Evolutionary conservation across 2,888 invertebrate species (phyloP), one percentile per base, ranked within the genome.

Genomic region (Dryadula phaetusa): DNA sequence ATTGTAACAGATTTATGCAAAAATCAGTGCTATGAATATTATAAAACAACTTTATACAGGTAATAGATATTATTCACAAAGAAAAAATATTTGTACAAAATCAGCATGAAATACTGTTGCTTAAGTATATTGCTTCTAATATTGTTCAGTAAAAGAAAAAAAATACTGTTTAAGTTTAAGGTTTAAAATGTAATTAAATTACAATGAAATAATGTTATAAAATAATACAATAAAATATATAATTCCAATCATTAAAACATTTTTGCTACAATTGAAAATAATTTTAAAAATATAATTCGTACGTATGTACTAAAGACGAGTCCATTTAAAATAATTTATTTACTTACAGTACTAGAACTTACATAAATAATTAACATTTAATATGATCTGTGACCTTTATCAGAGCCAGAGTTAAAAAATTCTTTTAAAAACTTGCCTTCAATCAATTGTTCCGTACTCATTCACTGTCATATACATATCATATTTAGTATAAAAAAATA

Each of bases 331-430:
- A 60, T 60, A 60, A 60, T 44, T 60, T 32, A 46, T 60, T 25
- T 60, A 44, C 32, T 60, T 46, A 46, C 8, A 46, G 28, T 12
- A 60, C 44, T 58, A 37, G 16, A 60, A 0, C 20, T 42, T 49
- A 49, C 3, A 52, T 32, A 22, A 66, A 49, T 52, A 20, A 40
- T 56, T 28, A 58, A 53, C 20, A 47, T 18, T 25, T 47, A 63
- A 46, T 62, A 25, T 47, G 20, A 18, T 37, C 14, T 32, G 34
- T 34, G 58, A 46, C 69, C 70, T 52, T 64, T 49, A 61, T 18
- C 34, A 62, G 58, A 12, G 70, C 70, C 68, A 42, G 20, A 62
- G 68, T 70, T 65, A 61, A 28, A 52, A 40, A 42, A 12, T 49
- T 42, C n/a, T n/a, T 32, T 12, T 8, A 18, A 60, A 53, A 46